Evolutionary conservation across 2,113 vertebrate genomes (phyloP).

Genomic region (Aptenodytes forsteri): DNA sequence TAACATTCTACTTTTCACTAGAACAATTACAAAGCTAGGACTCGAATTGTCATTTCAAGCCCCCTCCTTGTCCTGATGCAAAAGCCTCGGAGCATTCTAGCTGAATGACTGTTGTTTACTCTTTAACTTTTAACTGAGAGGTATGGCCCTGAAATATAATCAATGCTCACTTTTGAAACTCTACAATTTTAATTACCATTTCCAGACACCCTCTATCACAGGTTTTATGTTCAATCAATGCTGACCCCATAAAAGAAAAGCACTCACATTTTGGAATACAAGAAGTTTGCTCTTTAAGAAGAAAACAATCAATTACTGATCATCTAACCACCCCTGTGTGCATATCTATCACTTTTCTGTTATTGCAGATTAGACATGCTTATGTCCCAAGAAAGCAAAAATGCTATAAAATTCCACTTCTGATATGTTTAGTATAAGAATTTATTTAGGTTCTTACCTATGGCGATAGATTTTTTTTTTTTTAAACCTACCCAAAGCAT

Average conservation of each 20-base stretch:
- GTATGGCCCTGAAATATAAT: slow-evolving; percentile 50
- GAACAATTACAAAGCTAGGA: not conserved
- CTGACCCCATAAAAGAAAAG: not conserved
- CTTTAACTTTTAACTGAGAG: slow-evolving; percentile 27
- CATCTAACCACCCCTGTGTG: not conserved
- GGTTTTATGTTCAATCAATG: slow-evolving; percentile 28
- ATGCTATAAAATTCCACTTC: not conserved
- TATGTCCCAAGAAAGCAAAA: not conserved
- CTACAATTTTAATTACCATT: slow-evolving; percentile 65
- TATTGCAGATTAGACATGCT: not conserved
- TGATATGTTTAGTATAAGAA: not conserved
- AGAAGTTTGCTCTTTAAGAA: slow-evolving; percentile 18
- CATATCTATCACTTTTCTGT: not conserved
- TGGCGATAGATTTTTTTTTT: not conserved
- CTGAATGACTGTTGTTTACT: slow-evolving; percentile 4
- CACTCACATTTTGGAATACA: not conserved
- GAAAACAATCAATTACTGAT: slow-evolving; percentile 43
- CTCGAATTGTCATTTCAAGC: not conserved
- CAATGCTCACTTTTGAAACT: slow-evolving; percentile 43
- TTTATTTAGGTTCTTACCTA: not conserved
- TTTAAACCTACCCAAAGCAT: not conserved
- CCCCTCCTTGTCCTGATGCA: not conserved
- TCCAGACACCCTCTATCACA: slow-evolving; percentile 18
- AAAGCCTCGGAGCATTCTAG: not conserved
- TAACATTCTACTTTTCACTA: not conserved